A percentile compares a stretch with the other conserved stretches of the same genome.
Conservation (phyloP, 2,113 vertebrate genomes). For the Edolisoma coerulescens region DNA sequence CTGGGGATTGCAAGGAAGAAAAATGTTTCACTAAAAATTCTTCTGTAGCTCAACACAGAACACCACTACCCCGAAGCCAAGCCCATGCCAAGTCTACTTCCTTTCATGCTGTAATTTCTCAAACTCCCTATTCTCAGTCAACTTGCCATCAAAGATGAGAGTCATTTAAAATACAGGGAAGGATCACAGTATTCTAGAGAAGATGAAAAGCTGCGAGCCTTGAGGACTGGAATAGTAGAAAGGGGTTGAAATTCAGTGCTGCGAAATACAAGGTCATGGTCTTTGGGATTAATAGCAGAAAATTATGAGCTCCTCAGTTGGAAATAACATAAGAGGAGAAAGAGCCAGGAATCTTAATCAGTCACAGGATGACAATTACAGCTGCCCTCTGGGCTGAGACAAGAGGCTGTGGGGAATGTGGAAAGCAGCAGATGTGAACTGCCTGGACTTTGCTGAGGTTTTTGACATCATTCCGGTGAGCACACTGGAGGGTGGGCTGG, state of each 20-base stretch:
- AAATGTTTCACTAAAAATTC: not conserved
- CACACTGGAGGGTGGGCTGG: not conserved
- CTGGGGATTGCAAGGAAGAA: slow-evolving; percentile 3
- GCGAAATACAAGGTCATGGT: slow-evolving; percentile 14
- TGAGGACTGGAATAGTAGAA: slow-evolving; percentile 6
- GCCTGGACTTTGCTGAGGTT: not conserved
- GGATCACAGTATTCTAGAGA: not conserved
- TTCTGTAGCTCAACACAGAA: slow-evolving; percentile 1
- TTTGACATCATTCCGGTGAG: not conserved
- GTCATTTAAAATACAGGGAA: slow-evolving; percentile 21
- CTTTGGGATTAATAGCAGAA: slow-evolving; percentile 45
- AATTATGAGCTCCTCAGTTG: slow-evolving; percentile 4
- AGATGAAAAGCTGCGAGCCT: slow-evolving; percentile 25
- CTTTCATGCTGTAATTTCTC: slow-evolving; percentile 52
- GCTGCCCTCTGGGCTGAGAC: slow-evolving; percentile 34
- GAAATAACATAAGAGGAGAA: slow-evolving; percentile 27
- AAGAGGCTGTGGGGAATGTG: not conserved
- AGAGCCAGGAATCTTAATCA: slow-evolving; percentile 47
- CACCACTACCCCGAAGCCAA: slow-evolving; percentile 34
- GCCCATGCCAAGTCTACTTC: slow-evolving; percentile 27
- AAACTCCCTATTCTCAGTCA: slow-evolving; percentile 9
- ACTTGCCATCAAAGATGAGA: slow-evolving; percentile 44
- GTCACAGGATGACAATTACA: slow-evolving; percentile 24
- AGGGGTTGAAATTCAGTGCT: not conserved
- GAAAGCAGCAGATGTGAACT: not conserved